Evolutionary conservation across 2,113 vertebrate species (phyloP).

Genomic region (Excalfactoria chinensis): DNA sequence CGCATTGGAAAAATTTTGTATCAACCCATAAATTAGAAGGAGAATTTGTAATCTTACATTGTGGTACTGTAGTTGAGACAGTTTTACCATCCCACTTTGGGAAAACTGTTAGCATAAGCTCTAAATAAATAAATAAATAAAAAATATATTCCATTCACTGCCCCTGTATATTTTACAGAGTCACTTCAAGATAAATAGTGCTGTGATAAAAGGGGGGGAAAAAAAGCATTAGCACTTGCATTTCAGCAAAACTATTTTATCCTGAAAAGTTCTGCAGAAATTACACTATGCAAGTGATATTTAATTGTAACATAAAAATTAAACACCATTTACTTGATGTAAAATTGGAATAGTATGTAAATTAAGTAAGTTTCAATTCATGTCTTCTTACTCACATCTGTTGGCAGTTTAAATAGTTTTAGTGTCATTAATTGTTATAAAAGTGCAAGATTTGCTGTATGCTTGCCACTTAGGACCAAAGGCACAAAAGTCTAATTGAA

Average conservation of each 20-base stretch:
- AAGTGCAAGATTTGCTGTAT: constrained; percentile 90
- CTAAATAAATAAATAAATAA: neutral
- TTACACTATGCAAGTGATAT: constrained; percentile 74
- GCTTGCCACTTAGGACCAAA: constrained; percentile 88
- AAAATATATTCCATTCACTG: constrained; percentile 15
- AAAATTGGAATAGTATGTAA: constrained; percentile 84
- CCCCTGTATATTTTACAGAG: constrained; percentile 36
- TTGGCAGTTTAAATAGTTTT: constrained; percentile 89
- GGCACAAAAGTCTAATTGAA: constrained; percentile 92
- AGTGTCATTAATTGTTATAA: constrained; percentile 90
- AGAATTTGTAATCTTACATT: neutral
- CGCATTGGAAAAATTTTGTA: neutral
- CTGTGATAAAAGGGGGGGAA: constrained; percentile 46
- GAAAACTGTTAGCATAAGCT: neutral
- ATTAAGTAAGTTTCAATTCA: constrained; percentile 86
- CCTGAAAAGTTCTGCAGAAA: constrained; percentile 76
- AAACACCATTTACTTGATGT: constrained; percentile 82
- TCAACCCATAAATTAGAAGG: neutral
- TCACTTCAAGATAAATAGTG: constrained; percentile 69
- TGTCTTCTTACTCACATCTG: constrained; percentile 87
- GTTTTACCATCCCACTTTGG: neutral
- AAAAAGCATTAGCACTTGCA: constrained; percentile 45
- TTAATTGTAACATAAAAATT: constrained; percentile 86
- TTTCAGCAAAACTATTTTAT: constrained; percentile 70
- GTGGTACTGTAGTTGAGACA: neutral